These are phyloP conservation scores for Vidua macroura DNA, from an alignment of 2,113 vertebrate species.

Conservation along the genomic window DNA sequence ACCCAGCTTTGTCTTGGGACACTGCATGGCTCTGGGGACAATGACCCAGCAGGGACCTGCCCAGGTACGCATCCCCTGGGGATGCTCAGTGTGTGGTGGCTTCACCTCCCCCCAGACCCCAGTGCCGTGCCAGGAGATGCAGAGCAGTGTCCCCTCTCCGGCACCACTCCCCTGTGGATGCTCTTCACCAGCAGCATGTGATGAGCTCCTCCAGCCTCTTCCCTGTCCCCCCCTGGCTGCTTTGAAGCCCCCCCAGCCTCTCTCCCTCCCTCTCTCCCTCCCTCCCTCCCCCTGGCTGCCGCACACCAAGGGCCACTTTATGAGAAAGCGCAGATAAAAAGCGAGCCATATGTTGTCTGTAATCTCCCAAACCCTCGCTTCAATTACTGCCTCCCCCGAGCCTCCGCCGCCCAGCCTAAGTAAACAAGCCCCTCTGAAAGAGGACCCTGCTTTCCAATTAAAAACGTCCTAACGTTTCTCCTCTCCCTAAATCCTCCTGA, in stretches of 20 bases:
- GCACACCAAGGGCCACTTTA: slow-evolving; percentile 70
- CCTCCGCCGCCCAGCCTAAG: slow-evolving; percentile 70
- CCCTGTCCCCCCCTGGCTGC: background rate
- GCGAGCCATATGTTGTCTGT: slow-evolving; percentile 79
- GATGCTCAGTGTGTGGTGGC: accelerated
- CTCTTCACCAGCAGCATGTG: background rate
- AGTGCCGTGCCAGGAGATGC: accelerated
- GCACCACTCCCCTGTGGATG: background rate
- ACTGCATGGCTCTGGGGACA: accelerated
- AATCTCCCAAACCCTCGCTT: slow-evolving; percentile 81
- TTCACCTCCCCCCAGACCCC: background rate
- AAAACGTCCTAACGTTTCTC: slow-evolving; percentile 77
- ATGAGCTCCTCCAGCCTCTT: background rate
- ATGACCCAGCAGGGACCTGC: background rate
- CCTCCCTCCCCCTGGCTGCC: background rate
- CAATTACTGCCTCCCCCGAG: slow-evolving; percentile 79
- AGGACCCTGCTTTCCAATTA: slow-evolving; percentile 81
- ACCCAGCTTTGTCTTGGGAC: background rate
- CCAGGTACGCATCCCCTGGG: accelerated
- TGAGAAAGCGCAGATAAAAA: slow-evolving; percentile 82
- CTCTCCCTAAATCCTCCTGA: slow-evolving; percentile 75
- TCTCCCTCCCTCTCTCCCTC: background rate
- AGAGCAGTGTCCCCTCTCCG: accelerated
- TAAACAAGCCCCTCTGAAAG: slow-evolving; percentile 82
- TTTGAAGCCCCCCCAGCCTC: background rate